These are phyloP conservation scores for Drosophila auraria DNA, from an alignment of 1,140 invertebrate genomes.

Conservation along the genomic window DNA sequence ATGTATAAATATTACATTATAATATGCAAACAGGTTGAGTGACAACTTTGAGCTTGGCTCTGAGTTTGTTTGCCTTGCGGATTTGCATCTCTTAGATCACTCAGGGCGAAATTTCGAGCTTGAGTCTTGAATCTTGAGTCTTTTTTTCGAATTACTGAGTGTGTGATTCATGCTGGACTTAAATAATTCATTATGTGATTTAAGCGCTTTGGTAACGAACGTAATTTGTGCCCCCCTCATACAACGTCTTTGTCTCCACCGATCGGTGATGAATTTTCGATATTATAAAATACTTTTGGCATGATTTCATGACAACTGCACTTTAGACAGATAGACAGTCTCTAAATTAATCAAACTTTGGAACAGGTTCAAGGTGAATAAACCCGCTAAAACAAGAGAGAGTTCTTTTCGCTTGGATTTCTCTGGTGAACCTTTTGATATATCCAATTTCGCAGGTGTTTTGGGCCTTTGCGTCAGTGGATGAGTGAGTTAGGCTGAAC, in stretches of 20 bases:
- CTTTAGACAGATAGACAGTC: conserved; percentile 22
- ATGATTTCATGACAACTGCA: conserved; percentile 61
- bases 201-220: conserved; percentile 62
- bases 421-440: not conserved
- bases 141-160: conserved; percentile 40
- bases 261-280: conserved; percentile 57
- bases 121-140: conserved; percentile 34
- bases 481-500: conserved; percentile 34
- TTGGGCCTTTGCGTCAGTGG: conserved; percentile 37
- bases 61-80: conserved; percentile 35
- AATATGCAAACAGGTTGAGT: conserved; percentile 66
- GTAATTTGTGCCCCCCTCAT: conserved; percentile 24
- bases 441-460: conserved; percentile 46
- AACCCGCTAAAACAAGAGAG: conserved; percentile 5
- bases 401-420: conserved; percentile 19
- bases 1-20: conserved; percentile 22
- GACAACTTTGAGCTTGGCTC: conserved; percentile 54
- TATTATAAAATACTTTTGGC: conserved; percentile 68
- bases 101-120: conserved; percentile 63
- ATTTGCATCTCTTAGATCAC: conserved; percentile 72
- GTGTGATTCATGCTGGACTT: conserved; percentile 64
- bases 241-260: conserved; percentile 27
- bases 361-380: conserved; percentile 36
- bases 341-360: conserved; percentile 44
- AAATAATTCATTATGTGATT: conserved; percentile 80